Evolutionary conservation across 53 echinoderm and acorn worm genomes (phyloP), one percentile per base, ranked within the genome.

Genomic region (Crossaster papposus): DNA sequence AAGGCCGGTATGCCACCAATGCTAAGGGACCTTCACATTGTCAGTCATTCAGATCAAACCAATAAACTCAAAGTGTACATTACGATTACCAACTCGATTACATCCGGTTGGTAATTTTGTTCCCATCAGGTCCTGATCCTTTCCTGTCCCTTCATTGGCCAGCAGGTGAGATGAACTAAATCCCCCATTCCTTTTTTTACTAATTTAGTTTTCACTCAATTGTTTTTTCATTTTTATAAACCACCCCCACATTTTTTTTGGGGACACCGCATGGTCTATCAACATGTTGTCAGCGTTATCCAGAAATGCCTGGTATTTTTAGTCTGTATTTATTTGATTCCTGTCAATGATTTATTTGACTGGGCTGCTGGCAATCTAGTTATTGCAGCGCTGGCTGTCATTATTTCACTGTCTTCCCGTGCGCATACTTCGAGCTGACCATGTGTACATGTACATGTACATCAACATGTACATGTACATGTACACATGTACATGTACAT

Each of bases 291-390:
- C 74, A 73, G 33, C 1, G 74, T n/a, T 36, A 73, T 32, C 31
- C 74, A 73, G 33, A 73, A 17, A 17, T 12, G 23, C 35, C 34
- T 1, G 74, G 15, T 73, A 73, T 73, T 35, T 73, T 73, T 73
- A 73, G 36, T 36, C 31, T 32, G 7, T 73, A 73, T 73, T 73
- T 73, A 73, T 73, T 73, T 73, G 30, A 73, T 73, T 36, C 35
- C 74, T 33, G 34, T 24, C 28, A 17, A 33, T 32, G 74, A 73
- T 73, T 73, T 33, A 73, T 73, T 73, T 33, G 74, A 17, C 28
- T 36, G 34, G 3, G 74, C 1, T 14, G 30, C 35, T 20, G 13
- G 68, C 68, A 24, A 68, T 68, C 22, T 17, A 58, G 58, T 15
- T 20, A 58, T 15, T 58, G 22, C 22, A 58, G 12, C 17, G 58